Percentiles rank a stretch among this genome's conserved stretches.
phyloP scores from a whole-genome alignment of 1,140 invertebrate species.

The Drosophila hydei region DNA sequence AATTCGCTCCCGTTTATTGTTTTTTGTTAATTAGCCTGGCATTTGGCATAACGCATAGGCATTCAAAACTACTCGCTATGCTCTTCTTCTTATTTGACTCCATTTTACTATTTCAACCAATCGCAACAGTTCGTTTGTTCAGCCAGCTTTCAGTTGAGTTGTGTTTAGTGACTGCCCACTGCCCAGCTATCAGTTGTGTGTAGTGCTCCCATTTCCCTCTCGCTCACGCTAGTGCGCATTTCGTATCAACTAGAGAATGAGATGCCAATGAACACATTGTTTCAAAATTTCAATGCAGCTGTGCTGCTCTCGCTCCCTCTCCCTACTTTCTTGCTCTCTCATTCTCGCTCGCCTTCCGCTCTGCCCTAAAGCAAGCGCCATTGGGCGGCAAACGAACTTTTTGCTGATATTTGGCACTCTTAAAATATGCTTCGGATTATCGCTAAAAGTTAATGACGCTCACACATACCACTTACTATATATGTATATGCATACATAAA shows the following conservation, averaged over 20 bases:
- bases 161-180: conserved; percentile 7
- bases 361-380: conserved; percentile 18
- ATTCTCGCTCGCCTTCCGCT: not conserved
- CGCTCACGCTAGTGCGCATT: conserved; percentile 49
- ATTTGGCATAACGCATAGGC: not conserved
- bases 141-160: conserved; percentile 1
- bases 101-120: conserved; percentile 9
- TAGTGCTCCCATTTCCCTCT: not conserved
- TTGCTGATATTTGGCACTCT: conserved; percentile 82
- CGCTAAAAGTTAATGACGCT: conserved; percentile 67
- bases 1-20: not conserved
- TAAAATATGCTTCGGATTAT: conserved; percentile 84
- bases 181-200: not conserved
- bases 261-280: conserved; percentile 51
- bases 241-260: conserved; percentile 33
- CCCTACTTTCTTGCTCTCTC: not conserved
- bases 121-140: conserved; percentile 66
- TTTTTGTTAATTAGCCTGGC: not conserved
- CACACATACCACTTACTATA: conserved; percentile 29
- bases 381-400: conserved; percentile 63
- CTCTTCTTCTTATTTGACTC: not conserved
- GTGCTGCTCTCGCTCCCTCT: not conserved
- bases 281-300: conserved; percentile 26
- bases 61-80: not conserved
- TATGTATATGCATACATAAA: not conserved